phyloP scores from a whole-genome alignment of 2,797 vertebrate genomes.

The Distichodus sexfasciatus region DNA sequence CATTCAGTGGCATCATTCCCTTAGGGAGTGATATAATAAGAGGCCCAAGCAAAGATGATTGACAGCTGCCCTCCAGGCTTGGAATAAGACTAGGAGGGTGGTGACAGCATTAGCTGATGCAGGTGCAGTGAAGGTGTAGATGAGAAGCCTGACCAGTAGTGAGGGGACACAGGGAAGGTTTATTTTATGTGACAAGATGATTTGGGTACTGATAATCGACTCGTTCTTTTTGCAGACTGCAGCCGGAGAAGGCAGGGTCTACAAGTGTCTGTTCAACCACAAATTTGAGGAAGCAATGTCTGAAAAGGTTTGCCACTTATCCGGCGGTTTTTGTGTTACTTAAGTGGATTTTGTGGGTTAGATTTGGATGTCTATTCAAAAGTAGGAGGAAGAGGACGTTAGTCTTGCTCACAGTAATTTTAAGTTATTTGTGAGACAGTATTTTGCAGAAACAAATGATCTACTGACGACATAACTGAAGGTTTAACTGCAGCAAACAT shows the following conservation, averaged over 20 bases:
- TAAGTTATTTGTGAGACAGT: too few species aligned
- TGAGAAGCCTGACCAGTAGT: background rate
- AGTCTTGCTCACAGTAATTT: background rate
- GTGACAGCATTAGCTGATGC: slow-evolving; percentile 5
- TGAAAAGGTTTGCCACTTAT: slow-evolving; percentile 72
- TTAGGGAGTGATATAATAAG: background rate
- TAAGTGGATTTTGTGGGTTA: background rate
- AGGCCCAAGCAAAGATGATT: background rate
- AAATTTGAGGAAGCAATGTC: slow-evolving; percentile 91
- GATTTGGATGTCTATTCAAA: too few species aligned
- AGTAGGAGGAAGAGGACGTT: background rate
- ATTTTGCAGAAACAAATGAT: background rate
- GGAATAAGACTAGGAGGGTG: background rate
- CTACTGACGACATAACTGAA: too few species aligned
- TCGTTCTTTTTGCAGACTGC: slow-evolving; percentile 72
- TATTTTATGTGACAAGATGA: background rate
- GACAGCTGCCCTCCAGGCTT: slow-evolving; percentile 2
- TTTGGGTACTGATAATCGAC: background rate
- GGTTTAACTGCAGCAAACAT: background rate
- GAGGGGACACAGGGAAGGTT: background rate
- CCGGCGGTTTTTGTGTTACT: background rate
- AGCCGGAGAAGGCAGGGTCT: slow-evolving; percentile 85
- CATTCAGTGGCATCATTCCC: too few species aligned
- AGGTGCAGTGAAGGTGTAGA: background rate
- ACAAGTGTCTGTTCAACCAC: slow-evolving; percentile 91